phyloP scores from a whole-genome alignment of 1,140 invertebrate genomes.

The Euborellia annulipes region DNA sequence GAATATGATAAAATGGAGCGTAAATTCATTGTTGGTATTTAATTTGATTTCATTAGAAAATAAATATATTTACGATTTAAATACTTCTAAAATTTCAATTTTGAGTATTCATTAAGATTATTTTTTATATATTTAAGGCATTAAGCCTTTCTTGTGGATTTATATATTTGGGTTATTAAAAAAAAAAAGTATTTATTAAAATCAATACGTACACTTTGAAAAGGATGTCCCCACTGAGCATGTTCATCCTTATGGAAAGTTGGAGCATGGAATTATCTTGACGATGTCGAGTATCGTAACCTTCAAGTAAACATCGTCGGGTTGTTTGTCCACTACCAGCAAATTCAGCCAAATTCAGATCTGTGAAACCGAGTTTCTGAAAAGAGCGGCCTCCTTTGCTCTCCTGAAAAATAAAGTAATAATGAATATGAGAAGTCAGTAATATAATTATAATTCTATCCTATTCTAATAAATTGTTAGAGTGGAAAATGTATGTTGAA shows the following conservation, averaged over 20 bases:
- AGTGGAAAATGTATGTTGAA: not conserved
- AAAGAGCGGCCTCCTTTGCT: conserved; percentile 75
- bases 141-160: too few relatives aligned
- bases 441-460: not conserved
- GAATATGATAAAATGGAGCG: too few relatives aligned
- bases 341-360: conserved; percentile 91
- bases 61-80: too few relatives aligned
- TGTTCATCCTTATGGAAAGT: conserved; percentile 80
- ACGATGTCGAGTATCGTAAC: conserved; percentile 77
- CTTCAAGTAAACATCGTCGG: conserved; percentile 78
- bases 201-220: conserved; percentile 93
- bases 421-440: not conserved
- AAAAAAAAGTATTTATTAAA: too few relatives aligned
- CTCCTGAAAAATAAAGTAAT: conserved; percentile 36
- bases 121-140: too few relatives aligned
- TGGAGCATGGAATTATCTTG: conserved; percentile 92
- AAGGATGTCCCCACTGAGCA: conserved; percentile 86
- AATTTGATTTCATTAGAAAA: too few relatives aligned
- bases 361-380: conserved; percentile 92
- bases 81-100: too few relatives aligned
- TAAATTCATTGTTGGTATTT: too few relatives aligned
- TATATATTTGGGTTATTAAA: too few relatives aligned
- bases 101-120: too few relatives aligned
- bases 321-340: conserved; percentile 78
- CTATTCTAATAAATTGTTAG: not conserved